Conservation (phyloP, 1,140 invertebrate genomes). For the Cardiocondyla obscurior region DNA sequence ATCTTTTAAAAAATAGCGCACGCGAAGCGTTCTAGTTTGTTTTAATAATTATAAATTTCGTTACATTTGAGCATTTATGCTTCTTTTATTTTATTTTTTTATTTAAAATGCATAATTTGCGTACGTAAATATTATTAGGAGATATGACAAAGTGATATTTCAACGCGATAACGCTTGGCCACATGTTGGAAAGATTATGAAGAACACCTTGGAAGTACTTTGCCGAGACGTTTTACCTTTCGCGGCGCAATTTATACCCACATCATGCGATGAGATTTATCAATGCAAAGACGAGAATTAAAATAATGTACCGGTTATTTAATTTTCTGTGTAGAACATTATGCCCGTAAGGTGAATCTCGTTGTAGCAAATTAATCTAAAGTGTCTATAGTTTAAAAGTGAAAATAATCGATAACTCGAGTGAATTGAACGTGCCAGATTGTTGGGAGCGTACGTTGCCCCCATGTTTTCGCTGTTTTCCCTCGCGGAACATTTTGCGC, state of each 20-base stretch:
- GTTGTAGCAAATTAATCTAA: background rate
- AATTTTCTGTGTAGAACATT: background rate
- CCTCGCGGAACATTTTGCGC: slow-evolving; percentile 75
- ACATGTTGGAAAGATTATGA: no score
- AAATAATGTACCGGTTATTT: slow-evolving; percentile 8
- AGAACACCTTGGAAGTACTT: no score
- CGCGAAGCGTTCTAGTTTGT: no score
- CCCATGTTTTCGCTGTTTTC: slow-evolving; percentile 76
- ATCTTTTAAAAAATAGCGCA: no score
- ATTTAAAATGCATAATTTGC: slow-evolving; percentile 8
- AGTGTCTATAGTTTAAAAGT: slow-evolving; percentile 15
- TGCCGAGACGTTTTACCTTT: no score
- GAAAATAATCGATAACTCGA: background rate
- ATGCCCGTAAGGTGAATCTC: background rate
- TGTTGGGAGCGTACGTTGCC: slow-evolving; percentile 73
- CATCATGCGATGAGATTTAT: background rate
- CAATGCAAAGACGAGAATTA: slow-evolving; percentile 10
- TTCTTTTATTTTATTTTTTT: no score
- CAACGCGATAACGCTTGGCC: no score
- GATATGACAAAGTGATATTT: no score
- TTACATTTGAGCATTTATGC: background rate
- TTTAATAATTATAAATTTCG: no score
- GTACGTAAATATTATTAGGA: slow-evolving; percentile 26
- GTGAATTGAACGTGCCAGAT: background rate
- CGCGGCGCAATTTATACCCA: background rate